Conservation (phyloP, 2,113 vertebrate genomes). For the Tonatia bakeri region DNA sequence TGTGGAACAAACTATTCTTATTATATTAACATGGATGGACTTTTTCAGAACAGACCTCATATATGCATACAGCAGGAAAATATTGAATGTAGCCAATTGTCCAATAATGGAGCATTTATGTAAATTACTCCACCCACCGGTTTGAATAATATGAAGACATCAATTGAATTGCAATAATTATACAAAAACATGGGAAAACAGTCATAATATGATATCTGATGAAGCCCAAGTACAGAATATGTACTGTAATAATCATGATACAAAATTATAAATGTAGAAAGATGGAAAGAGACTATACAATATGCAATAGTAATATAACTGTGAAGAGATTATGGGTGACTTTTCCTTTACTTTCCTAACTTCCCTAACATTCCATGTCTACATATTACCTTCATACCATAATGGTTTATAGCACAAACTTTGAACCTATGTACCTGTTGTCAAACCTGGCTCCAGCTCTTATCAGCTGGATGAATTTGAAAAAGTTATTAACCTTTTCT, state of each 20-base stretch:
- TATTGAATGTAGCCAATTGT: neutral
- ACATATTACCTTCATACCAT: neutral
- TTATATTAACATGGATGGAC: too few species aligned
- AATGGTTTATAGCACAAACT: neutral
- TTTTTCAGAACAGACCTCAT: too few species aligned
- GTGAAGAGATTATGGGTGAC: neutral
- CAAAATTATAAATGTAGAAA: neutral
- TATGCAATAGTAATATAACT: neutral
- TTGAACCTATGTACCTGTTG: neutral
- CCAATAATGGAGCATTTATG: neutral
- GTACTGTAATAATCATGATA: neutral
- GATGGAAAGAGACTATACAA: neutral
- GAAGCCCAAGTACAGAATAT: neutral
- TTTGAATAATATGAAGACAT: neutral
- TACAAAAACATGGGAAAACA: neutral
- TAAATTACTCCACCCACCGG: neutral
- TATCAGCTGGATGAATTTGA: neutral
- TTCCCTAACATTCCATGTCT: neutral
- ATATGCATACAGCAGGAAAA: neutral
- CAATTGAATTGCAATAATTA: neutral
- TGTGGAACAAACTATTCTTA: too few species aligned
- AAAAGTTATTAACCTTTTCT: neutral
- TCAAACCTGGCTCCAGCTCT: neutral
- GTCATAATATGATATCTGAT: neutral
- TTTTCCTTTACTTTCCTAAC: neutral